Evolutionary conservation across 2,888 invertebrate species (phyloP), one percentile per base, ranked within the genome.

Genomic region (Ichneumon xanthorius): DNA sequence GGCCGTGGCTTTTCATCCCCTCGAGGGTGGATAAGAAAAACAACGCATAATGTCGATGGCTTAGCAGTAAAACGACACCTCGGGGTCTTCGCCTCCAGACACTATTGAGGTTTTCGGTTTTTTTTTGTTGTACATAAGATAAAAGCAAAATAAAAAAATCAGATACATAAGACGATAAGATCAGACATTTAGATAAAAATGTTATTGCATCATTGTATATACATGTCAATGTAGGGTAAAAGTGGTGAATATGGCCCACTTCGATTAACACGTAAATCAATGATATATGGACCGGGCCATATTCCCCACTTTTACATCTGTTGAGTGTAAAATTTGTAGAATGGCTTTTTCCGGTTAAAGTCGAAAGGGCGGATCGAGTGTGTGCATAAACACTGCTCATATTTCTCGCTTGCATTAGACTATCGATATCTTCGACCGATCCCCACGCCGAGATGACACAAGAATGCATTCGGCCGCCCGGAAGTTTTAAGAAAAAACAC

Each of bases 401-500:
- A 3, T 14, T 61, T 61, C 33, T 4, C n/a, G 14, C 16, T 33
- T 6, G 16, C 30, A 63, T 33, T 30, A 7, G n/a, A 5, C 26
- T 30, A 63, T 63, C 33, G 33, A 63, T 33, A 33, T 63, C 30
- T 63, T 63, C 63, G 33, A 33, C 16, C 33, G 63, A 33, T 7
- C 63, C 16, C 63, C 16, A 7, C 33, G 33, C 63, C 19, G 33
- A 76, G 16, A 40, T 50, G 33, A 22, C 50, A 22, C 58, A 55
- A 70, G 70, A 71, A 70, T 3, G n/a, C 11, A 7, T 16, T 70
- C 67, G 58, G 55, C 16, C 48, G 37, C 22, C n/a, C 72, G 63
- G 45, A 84, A 81, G 81, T 55, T 76, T 73, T 40, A 4, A 50
- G 63, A 50, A 73, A 48, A 78, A 16, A 67, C 84, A 84, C 84